Base-by-base conservation (phyloP, 2,888 invertebrate species). In the Xylocampa areola region DNA sequence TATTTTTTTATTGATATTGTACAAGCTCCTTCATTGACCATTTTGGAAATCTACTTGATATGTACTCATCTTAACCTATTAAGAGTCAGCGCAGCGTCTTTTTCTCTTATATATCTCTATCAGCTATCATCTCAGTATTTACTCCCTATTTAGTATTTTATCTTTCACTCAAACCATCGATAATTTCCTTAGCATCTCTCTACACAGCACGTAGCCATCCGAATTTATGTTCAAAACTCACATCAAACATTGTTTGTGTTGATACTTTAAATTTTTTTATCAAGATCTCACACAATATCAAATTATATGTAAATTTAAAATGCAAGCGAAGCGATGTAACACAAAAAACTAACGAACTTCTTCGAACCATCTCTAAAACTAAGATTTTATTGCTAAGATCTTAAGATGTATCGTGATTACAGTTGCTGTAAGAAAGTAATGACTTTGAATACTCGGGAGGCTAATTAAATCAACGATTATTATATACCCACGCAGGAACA, bases 401-500 rank as follows among this genome's bases (percentile, higher is more conserved):
- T 48, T 39, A 25, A 16, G 17, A 41, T 45, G 7, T 48, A 45
- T 52, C 14, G 30, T 45, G 40, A 53, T 64, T 40, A 35, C 47
- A 43, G n/a, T 58, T 23, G 21, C 25, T 40, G 30, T 32, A 39
- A 48, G 49, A 54, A 51, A 60, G 25, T 53, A 49, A 53, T 55
- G 19, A 47, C 35, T 30, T 59, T 52, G n/a, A 60, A 61, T 45
- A 74, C 87, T 73, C 85, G 45, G 49, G 82, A 68, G 83, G 54
- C 77, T 81, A 80, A 87, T 87, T 83, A 83, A 72, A 51, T 57
- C 63, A 51, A 73, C 62, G 61, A 74, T 74, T 73, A 75, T 71
- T 69, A 76, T 57, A 53, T 71, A 70, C 54, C 65, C 68, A 63
- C 76, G 69, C 77, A 74, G 39, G 39, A 81, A 82, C 50, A 53